Conservation (phyloP, 2,797 vertebrate species). For the Gadopsis marmoratus region DNA sequence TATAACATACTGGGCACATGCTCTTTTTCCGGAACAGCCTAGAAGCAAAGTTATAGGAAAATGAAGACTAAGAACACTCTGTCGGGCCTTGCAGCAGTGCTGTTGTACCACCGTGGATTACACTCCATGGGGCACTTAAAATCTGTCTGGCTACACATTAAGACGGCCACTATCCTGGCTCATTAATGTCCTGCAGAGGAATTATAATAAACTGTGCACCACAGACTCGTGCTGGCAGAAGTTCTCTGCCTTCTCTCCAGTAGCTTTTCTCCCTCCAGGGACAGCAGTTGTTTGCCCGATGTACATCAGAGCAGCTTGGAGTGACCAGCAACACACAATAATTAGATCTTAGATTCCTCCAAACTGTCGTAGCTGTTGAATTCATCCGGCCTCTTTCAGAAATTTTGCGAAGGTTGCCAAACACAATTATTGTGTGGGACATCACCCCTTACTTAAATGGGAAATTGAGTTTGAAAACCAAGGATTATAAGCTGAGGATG, state of each 20-base stretch:
- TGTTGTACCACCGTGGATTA: slow-evolving; percentile 77
- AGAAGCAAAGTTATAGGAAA: slow-evolving; percentile 61
- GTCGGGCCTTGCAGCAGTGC: slow-evolving; percentile 69
- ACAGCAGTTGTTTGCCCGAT: slow-evolving; percentile 73
- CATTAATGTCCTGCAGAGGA: slow-evolving; percentile 78
- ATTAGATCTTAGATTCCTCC: slow-evolving; percentile 65
- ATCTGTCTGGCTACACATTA: slow-evolving; percentile 80
- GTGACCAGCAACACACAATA: slow-evolving; percentile 66
- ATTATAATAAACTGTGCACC: slow-evolving; percentile 72
- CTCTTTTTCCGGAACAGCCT: slow-evolving; percentile 73
- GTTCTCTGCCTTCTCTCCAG: slow-evolving; percentile 57
- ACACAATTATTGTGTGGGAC: slow-evolving; percentile 44
- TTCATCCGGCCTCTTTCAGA: slow-evolving; percentile 49
- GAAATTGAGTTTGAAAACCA: slow-evolving; percentile 41
- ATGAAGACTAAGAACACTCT: slow-evolving; percentile 71
- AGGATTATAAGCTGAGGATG: slow-evolving; percentile 23
- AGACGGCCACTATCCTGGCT: slow-evolving; percentile 72
- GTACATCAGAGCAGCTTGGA: slow-evolving; percentile 65
- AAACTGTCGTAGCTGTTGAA: slow-evolving; percentile 51
- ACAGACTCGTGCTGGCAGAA: slow-evolving; percentile 54
- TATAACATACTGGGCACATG: slow-evolving; percentile 41
- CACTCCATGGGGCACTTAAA: slow-evolving; percentile 76
- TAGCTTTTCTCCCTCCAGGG: slow-evolving; percentile 71
- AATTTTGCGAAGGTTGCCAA: slow-evolving; percentile 63
- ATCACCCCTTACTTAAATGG: slow-evolving; percentile 34